Evolutionary conservation across 2,113 vertebrate species (phyloP).

Genomic region (Albula goreensis): DNA sequence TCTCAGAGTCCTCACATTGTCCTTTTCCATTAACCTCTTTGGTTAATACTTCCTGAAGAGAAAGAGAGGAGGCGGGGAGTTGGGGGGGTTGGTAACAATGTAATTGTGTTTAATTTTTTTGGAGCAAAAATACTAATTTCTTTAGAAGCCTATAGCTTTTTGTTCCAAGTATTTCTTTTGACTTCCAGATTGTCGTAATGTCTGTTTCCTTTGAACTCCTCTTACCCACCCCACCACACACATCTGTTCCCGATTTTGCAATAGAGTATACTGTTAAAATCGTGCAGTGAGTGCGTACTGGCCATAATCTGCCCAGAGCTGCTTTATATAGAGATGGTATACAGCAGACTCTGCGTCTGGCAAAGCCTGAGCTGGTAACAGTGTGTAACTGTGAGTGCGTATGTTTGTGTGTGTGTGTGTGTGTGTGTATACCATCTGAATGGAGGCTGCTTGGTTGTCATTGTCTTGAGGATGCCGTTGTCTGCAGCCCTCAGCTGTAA

Average conservation of each 20-base stretch:
- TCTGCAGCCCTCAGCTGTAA: constrained; percentile 66
- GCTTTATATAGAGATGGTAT: not conserved
- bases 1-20: not conserved
- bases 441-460: not conserved
- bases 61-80: not conserved
- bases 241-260: not conserved
- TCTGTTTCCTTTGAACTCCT: not conserved
- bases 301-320: not conserved
- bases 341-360: constrained; percentile 9
- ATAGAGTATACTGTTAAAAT: not conserved
- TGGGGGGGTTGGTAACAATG: not conserved
- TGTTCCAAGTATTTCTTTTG: not conserved
- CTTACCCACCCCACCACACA: not conserved
- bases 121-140: not conserved
- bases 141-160: not conserved
- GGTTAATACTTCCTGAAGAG: not conserved
- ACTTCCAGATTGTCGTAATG: not conserved
- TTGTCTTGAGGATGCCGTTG: constrained; percentile 21
- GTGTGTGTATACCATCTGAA: not conserved
- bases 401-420: no score
- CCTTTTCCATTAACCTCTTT: not conserved
- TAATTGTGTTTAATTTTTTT: not conserved
- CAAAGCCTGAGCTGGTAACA: not conserved
- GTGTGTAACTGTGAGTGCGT: not conserved
- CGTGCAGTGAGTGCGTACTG: not conserved